phyloP scores from a whole-genome alignment of 2,888 invertebrate species.

The Chironomus riparius region DNA sequence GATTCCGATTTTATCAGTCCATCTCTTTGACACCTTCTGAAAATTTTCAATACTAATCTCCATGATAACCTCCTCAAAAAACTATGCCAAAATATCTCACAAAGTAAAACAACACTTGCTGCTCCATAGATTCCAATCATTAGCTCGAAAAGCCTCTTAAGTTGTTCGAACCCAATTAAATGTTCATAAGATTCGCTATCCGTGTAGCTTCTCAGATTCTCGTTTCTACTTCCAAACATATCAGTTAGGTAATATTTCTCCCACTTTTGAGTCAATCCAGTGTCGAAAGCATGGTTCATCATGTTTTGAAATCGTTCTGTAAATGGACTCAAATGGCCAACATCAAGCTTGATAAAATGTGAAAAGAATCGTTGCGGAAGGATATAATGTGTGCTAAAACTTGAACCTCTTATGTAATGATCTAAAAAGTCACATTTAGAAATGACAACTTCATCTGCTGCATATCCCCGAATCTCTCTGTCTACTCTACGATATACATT shows the following conservation, averaged over 20 bases:
- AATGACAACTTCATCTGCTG: background rate
- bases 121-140: background rate
- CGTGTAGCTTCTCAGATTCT: background rate
- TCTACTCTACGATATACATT: background rate
- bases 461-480: background rate
- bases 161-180: no score
- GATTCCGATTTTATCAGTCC: background rate
- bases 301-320: background rate
- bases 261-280: background rate
- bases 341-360: background rate
- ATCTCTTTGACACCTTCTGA: background rate
- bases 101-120: background rate
- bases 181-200: background rate
- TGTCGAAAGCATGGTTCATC: background rate
- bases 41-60: background rate
- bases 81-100: background rate
- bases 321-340: background rate
- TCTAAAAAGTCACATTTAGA: background rate
- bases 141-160: no score
- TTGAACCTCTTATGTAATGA: background rate
- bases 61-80: background rate
- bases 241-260: background rate
- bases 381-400: background rate
- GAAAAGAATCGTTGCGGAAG: background rate
- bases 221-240: background rate